Evolutionary conservation across 2,113 vertebrate genomes (phyloP).

Genomic region (Pholis gunnellus): DNA sequence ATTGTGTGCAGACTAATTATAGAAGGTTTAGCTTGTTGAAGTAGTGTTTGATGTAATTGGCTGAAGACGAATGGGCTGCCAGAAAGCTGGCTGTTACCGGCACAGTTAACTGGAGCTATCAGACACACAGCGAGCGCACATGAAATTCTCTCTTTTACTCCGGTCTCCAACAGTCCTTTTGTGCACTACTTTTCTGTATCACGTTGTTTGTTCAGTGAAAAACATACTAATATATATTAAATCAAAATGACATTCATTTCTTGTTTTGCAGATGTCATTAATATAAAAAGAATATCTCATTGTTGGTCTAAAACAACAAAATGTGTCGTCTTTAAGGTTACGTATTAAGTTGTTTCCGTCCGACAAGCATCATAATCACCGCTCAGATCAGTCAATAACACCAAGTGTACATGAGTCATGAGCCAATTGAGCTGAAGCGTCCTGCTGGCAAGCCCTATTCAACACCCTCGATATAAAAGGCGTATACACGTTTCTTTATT

Average conservation of each 20-base stretch:
- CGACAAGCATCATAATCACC: background rate
- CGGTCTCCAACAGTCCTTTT: background rate
- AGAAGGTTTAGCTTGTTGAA: slow-evolving; percentile 53
- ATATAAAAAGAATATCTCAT: background rate
- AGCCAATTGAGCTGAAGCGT: background rate
- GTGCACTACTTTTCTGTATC: background rate
- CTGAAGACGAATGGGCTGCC: slow-evolving; percentile 63
- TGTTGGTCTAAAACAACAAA: background rate
- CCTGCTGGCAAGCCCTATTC: background rate
- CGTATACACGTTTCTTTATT: background rate
- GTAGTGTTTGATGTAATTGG: slow-evolving; percentile 67
- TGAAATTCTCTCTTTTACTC: slow-evolving; percentile 1
- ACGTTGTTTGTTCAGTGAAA: background rate
- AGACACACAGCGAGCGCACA: slow-evolving; percentile 37
- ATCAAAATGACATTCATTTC: background rate
- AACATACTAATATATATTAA: background rate
- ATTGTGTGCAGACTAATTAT: slow-evolving; percentile 58
- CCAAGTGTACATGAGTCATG: background rate
- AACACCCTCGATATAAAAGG: background rate
- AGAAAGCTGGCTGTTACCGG: slow-evolving; percentile 47
- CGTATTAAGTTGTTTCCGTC: background rate
- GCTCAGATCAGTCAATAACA: background rate
- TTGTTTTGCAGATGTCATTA: background rate
- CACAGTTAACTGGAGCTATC: slow-evolving; percentile 57
- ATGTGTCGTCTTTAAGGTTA: background rate